Evolutionary conservation across 2,113 vertebrate genomes (phyloP).

Genomic region (Cinclus mexicanus): DNA sequence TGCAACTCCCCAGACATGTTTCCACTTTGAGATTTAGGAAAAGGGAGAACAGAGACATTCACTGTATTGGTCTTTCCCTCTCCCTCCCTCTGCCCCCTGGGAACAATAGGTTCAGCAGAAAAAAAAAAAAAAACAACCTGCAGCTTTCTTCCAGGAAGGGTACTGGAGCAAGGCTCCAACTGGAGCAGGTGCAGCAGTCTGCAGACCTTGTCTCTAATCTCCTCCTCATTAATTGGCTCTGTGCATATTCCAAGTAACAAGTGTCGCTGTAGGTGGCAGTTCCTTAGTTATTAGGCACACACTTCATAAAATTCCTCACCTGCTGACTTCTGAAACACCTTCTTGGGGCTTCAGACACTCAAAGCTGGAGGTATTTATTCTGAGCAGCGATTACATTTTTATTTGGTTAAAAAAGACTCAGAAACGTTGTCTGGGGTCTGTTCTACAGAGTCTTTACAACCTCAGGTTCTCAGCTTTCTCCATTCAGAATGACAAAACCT

Average conservation of each 20-base stretch:
- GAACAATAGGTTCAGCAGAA: background rate
- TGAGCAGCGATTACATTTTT: background rate
- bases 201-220: constrained; percentile 2
- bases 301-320: background rate
- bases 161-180: background rate
- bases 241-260: background rate
- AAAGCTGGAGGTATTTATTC: background rate
- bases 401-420: background rate
- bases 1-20: background rate
- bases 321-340: constrained; percentile 28
- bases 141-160: background rate
- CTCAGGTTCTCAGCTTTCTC: background rate
- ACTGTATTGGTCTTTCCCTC: background rate
- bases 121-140: background rate
- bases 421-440: background rate
- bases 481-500: background rate
- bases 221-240: constrained; percentile 41
- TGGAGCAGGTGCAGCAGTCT: background rate
- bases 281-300: constrained; percentile 36
- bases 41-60: background rate
- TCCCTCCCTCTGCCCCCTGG: background rate
- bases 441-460: background rate
- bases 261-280: constrained; percentile 26
- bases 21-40: background rate
- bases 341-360: background rate